Conservation (phyloP, 2,113 vertebrate species). For the Corythornis vintsioides region DNA sequence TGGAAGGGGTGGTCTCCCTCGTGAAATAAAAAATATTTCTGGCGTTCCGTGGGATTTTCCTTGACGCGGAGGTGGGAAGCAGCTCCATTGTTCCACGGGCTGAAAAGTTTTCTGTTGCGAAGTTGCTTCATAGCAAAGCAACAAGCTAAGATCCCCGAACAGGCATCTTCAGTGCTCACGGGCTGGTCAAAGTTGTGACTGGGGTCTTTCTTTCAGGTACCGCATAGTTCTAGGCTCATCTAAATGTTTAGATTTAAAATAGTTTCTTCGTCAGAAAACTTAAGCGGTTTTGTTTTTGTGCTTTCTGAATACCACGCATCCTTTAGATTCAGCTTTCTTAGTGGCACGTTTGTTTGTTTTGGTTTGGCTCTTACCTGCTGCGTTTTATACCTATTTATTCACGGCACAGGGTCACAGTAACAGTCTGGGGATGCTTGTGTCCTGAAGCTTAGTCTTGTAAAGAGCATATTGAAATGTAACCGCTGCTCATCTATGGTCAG, state of each 20-base stretch:
- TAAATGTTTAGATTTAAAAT: not conserved
- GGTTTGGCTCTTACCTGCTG: not conserved
- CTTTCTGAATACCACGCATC: accelerated
- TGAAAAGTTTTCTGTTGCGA: slow-evolving; percentile 1
- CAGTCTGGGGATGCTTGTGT: not conserved
- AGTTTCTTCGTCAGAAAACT: not conserved
- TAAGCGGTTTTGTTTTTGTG: not conserved
- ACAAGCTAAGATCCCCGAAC: not conserved
- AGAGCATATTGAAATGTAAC: not conserved
- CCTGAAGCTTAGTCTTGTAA: not conserved
- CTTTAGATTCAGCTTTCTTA: not conserved
- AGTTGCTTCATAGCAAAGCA: not conserved
- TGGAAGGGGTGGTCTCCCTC: not conserved
- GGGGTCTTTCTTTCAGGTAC: not conserved
- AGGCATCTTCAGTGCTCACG: not conserved
- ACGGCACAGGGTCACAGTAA: not conserved
- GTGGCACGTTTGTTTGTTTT: not conserved
- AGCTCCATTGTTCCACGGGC: not conserved
- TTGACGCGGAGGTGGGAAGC: not conserved
- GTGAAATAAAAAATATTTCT: accelerated
- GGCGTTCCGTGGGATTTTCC: not conserved
- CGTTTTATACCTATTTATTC: not conserved
- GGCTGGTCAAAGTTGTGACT: not conserved
- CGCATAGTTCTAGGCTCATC: accelerated
- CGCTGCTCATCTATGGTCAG: accelerated